Evolutionary conservation across 2,113 vertebrate genomes (phyloP).

Genomic region (Dicentrarchus labrax): DNA sequence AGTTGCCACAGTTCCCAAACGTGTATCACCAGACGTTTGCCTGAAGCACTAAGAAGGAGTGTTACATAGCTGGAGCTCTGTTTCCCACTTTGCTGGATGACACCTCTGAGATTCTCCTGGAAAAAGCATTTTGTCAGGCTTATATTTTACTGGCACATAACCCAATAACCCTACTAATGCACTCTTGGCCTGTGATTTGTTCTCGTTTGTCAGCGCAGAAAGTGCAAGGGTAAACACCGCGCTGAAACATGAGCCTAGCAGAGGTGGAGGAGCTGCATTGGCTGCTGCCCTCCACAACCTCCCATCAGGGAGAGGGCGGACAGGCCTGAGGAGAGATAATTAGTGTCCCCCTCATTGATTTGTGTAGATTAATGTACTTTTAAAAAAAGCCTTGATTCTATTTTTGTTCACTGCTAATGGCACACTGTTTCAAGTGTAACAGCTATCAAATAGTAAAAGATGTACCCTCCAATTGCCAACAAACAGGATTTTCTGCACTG

Average conservation of each 20-base stretch:
- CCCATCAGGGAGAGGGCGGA: conserved; percentile 28
- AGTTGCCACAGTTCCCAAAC: conserved; percentile 14
- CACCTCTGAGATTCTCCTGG: conserved; percentile 57
- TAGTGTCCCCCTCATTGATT: conserved; percentile 49
- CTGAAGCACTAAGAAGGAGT: conserved; percentile 30
- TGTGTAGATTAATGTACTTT: conserved; percentile 55
- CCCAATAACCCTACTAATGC: conserved; percentile 69
- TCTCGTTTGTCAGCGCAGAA: conserved; percentile 73
- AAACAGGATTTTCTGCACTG: neutral
- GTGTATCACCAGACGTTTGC: conserved; percentile 34
- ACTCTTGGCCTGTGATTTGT: conserved; percentile 67
- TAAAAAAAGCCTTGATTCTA: conserved; percentile 15
- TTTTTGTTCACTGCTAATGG: conserved; percentile 21
- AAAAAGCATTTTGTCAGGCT: conserved; percentile 63
- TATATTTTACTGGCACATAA: conserved; percentile 65
- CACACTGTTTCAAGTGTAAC: conserved; percentile 2
- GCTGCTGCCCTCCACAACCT: conserved; percentile 33
- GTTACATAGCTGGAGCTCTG: conserved; percentile 42
- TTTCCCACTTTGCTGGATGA: conserved; percentile 58
- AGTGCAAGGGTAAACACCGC: conserved; percentile 58
- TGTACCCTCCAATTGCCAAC: neutral
- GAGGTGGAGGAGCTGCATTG: conserved; percentile 42
- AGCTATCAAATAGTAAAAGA: neutral
- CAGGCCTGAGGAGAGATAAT: conserved; percentile 51
- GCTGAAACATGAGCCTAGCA: conserved; percentile 55